These are phyloP conservation scores for Nothocercus nigrocapillus DNA, from an alignment of 2,113 vertebrate species.

Conservation along the genomic window DNA sequence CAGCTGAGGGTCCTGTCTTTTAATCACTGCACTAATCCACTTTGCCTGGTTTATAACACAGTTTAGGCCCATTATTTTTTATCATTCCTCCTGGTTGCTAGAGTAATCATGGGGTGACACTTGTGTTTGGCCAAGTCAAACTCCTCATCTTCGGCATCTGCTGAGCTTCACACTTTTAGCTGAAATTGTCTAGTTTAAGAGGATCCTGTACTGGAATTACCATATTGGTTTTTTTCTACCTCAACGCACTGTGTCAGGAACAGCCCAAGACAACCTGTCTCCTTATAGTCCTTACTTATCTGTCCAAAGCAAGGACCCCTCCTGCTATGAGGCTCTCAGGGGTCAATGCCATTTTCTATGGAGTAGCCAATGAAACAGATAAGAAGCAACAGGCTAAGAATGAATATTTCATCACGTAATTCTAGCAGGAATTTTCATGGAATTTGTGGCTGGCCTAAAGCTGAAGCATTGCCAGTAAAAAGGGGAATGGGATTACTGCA, in stretches of 20 bases:
- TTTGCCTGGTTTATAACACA: not conserved
- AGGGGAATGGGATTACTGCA: not conserved
- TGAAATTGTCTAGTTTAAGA: not conserved
- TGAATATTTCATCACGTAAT: not conserved
- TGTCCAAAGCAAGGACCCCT: not conserved
- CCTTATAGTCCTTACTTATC: not conserved
- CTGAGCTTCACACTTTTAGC: not conserved
- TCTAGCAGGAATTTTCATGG: not conserved
- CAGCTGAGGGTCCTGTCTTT: too few species aligned
- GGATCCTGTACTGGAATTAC: not conserved
- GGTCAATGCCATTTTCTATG: not conserved
- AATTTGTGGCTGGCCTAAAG: not conserved
- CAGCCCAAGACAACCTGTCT: not conserved
- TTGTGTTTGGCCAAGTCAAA: not conserved
- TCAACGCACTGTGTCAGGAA: not conserved
- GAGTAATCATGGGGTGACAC: not conserved
- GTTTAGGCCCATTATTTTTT: not conserved
- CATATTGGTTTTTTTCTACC: not conserved
- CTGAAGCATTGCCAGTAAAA: not conserved
- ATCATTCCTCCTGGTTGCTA: not conserved
- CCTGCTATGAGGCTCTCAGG: not conserved
- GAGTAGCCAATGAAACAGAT: not conserved
- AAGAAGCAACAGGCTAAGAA: not conserved
- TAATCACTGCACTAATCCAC: fast-evolving
- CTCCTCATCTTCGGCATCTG: not conserved